Conservation (phyloP, 2,888 invertebrate species). For the Drosophila picticornis region DNA sequence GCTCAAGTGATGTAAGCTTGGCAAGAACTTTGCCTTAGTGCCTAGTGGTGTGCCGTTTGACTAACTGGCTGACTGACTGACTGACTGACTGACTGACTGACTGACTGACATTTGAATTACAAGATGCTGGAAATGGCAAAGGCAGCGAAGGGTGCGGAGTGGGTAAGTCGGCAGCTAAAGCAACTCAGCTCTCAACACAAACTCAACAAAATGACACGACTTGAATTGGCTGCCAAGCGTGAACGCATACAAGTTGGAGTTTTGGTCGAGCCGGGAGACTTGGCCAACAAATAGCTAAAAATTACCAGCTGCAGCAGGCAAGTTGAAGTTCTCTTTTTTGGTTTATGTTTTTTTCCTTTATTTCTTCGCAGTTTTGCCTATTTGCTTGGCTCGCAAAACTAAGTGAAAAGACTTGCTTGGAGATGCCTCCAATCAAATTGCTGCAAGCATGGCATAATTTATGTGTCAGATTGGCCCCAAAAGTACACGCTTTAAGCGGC, state of each 20-base stretch:
- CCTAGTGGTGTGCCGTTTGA: slow-evolving; percentile 58
- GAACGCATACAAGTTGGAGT: slow-evolving; percentile 75
- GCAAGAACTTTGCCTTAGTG: slow-evolving; percentile 64
- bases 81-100: slow-evolving; percentile 74
- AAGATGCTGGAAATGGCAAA: slow-evolving; percentile 40
- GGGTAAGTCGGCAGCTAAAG: slow-evolving; percentile 39
- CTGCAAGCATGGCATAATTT: slow-evolving; percentile 68
- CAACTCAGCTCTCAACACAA: slow-evolving; percentile 71
- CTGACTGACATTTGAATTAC: slow-evolving; percentile 80
- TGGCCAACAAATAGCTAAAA: slow-evolving; percentile 52
- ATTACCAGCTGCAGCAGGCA: slow-evolving; percentile 26
- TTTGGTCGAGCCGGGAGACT: slow-evolving; percentile 50
- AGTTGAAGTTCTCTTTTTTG: slow-evolving; percentile 40
- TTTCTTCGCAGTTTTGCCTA: slow-evolving; percentile 29
- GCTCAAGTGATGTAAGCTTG: slow-evolving; percentile 64
- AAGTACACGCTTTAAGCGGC: slow-evolving; percentile 51
- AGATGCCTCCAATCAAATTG: slow-evolving; percentile 69
- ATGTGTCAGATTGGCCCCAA: slow-evolving; percentile 53
- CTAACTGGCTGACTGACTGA: slow-evolving; percentile 45
- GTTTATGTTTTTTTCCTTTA: neutral
- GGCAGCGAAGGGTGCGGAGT: neutral
- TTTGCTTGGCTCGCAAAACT: slow-evolving; percentile 40
- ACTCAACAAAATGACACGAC: slow-evolving; percentile 79
- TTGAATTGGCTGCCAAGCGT: slow-evolving; percentile 80
- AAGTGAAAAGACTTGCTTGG: slow-evolving; percentile 32